Evolutionary conservation across 2,797 vertebrate species (phyloP), one percentile per base, ranked within the genome.

Genomic region (Alosa sapidissima): DNA sequence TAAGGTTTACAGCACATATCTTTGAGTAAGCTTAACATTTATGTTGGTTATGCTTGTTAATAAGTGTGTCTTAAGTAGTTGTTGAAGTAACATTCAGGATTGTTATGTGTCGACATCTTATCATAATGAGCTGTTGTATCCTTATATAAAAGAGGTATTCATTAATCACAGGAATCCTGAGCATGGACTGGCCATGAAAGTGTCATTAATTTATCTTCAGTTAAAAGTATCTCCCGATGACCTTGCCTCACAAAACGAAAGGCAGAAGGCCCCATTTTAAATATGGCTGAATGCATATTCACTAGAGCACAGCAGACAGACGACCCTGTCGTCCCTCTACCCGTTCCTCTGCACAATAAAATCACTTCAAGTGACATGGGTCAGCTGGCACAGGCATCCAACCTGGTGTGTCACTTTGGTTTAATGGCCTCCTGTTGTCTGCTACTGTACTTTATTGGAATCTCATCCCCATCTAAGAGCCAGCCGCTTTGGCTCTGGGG

Each of bases 351-450:
- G 89, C 89, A 93, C 88, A 84, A 95, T 95, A 95, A 95, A 72
- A 94, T 92, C 91, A 91, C 92, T 93, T 89, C 91, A 92, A 93
- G 92, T 93, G 94, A 94, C 94, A 92, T 91, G 36, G 89, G 89
- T 91, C 88, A 82, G 65, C 91, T 91, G 86, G 92, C 92, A 90
- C 92, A 91, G 89, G 90, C 87, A 88, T 88, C 89, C 88, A 93
- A 91, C 91, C 92, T 89, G 88, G 87, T 83, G 85, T 94, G 94
- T 95, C 93, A 94, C 94, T 91, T 95, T 95, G 92, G 92, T 94
- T 94, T 95, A 95, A 95, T 91, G 90, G 92, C 91, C 91, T 90
- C 90, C 91, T 92, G 89, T 93, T 93, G 84, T 87, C 87, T 81
- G 33, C 84, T 51, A 81, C 87, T 72, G 36, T 24, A 72, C 86